Evolutionary conservation across 37 sponge, comb jelly and placozoan species (phyloP).

Genomic region (Aplysina aerophoba): DNA sequence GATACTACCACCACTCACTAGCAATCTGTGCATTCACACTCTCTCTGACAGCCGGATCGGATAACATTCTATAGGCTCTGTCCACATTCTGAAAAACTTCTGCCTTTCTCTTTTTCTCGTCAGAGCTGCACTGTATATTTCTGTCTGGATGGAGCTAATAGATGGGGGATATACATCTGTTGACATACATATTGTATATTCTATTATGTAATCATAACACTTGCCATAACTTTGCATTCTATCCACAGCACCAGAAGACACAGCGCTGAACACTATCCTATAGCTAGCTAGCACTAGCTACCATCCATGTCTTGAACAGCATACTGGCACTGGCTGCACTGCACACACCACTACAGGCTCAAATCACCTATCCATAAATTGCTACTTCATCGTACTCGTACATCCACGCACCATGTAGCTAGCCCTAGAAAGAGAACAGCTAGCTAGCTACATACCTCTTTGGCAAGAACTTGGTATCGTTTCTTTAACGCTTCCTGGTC

Average conservation of each 20-base stretch:
- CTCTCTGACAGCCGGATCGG: neutral
- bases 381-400: too few relatives aligned
- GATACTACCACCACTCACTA: neutral
- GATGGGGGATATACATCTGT: neutral
- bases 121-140: neutral
- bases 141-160: slow-evolving; percentile 17
- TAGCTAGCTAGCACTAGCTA: neutral
- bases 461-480: neutral
- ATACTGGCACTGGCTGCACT: too few relatives aligned
- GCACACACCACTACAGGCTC: too few relatives aligned
- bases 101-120: neutral
- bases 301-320: neutral
- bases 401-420: too few relatives aligned
- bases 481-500: neutral
- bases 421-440: too few relatives aligned
- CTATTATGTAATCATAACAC: neutral
- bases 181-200: neutral
- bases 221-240: neutral
- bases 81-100: slow-evolving; percentile 14
- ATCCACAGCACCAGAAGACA: neutral
- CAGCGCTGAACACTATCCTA: neutral
- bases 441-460: neutral
- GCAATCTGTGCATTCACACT: neutral
- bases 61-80: neutral
- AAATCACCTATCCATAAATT: too few relatives aligned